Conservation (phyloP, 2,113 vertebrate species). For the Nestor notabilis region DNA sequence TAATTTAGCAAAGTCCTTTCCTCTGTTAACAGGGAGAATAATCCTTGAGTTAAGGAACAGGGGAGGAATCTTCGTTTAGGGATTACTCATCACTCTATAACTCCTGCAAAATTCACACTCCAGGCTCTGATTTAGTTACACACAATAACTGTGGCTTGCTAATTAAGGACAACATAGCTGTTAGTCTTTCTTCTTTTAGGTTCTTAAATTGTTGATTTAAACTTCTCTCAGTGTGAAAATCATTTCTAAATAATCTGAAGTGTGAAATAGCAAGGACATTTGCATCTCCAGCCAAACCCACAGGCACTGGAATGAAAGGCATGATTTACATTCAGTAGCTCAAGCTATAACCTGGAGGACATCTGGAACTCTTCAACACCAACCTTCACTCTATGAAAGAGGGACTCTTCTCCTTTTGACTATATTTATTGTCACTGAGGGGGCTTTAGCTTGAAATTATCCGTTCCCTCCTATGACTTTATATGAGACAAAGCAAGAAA, state of each 20-base stretch:
- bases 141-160: background rate
- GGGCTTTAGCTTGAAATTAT: background rate
- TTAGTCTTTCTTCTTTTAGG: background rate
- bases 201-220: conserved; percentile 6
- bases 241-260: conserved; percentile 11
- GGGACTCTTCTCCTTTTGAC: background rate
- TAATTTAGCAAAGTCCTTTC: background rate
- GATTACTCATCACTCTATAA: conserved; percentile 15
- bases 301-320: background rate
- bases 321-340: background rate
- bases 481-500: background rate
- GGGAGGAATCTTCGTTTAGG: background rate
- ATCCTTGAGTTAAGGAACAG: background rate
- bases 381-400: background rate
- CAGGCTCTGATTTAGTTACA: conserved; percentile 13
- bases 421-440: background rate
- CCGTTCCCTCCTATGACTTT: background rate
- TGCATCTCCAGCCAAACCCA: conserved; percentile 9
- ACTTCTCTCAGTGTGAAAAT: background rate
- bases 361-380: conserved; percentile 24
- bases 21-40: background rate
- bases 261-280: background rate
- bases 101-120: conserved; percentile 25
- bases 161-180: conserved; percentile 7
- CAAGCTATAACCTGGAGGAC: background rate